Percentiles rank a stretch among this genome's conserved stretches.
phyloP scores from a whole-genome alignment of 2,888 invertebrate genomes.

The Spicauda simplicius region DNA sequence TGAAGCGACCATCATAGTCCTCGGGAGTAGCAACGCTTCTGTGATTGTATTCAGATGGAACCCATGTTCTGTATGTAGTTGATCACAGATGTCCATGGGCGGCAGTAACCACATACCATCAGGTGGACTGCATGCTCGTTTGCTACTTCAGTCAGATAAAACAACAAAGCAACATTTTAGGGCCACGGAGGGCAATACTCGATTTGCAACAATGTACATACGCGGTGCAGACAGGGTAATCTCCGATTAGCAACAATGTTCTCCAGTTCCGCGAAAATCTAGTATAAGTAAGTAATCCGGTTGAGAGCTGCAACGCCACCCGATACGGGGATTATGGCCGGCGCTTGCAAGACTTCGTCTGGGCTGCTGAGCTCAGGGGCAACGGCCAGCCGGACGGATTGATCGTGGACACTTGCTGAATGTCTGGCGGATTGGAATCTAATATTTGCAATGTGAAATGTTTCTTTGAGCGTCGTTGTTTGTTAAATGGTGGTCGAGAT shows the following conservation, averaged over 20 bases:
- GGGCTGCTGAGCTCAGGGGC: background rate
- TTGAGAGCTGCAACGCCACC: background rate
- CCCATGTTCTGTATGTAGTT: no score
- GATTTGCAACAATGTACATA: background rate
- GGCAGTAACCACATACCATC: no score
- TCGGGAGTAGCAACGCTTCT: no score
- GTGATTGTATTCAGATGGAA: no score
- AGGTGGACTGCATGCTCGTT: no score
- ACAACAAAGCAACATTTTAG: background rate
- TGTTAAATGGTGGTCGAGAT: no score
- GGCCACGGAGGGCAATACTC: background rate
- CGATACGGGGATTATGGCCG: background rate
- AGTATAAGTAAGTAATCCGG: background rate
- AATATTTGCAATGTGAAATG: no score
- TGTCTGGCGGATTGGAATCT: background rate
- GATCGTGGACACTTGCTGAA: background rate
- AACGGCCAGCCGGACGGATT: background rate
- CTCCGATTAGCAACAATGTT: constrained; percentile 3
- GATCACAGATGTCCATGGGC: no score
- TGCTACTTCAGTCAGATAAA: no score
- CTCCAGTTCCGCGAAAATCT: background rate
- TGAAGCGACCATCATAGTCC: no score
- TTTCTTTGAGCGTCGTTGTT: no score
- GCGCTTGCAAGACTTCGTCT: constrained; percentile 3
- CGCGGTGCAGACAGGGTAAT: background rate